phyloP scores from a whole-genome alignment of 35 echinoderm and acorn worm genomes.

The Ophiothrix spiculata region DNA sequence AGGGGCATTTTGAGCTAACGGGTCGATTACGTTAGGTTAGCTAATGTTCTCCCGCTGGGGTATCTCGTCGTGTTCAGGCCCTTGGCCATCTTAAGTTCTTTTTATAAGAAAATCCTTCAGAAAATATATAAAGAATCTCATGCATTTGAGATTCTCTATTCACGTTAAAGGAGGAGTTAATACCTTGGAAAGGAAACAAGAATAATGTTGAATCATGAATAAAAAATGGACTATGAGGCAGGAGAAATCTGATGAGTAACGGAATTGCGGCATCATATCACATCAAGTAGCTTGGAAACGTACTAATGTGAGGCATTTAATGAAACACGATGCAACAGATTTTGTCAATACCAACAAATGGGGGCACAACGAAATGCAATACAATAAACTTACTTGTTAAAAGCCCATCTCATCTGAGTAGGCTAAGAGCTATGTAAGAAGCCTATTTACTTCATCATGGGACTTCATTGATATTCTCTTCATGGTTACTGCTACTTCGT shows the following conservation, averaged over 20 bases:
- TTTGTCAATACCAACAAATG: conserved; percentile 33
- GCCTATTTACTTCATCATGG: background rate
- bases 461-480: conserved; percentile 42
- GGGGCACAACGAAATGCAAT: background rate
- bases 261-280: conserved; percentile 48
- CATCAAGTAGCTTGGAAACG: conserved; percentile 33
- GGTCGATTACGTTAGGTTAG: background rate
- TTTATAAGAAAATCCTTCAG: background rate
- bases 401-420: background rate
- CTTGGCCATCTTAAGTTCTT: conserved; percentile 21
- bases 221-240: conserved; percentile 52
- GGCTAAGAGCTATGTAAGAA: conserved; percentile 17
- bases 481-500: conserved; percentile 33
- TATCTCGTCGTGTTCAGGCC: background rate
- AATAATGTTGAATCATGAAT: conserved; percentile 12
- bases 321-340: conserved; percentile 27
- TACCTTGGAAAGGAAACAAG: conserved; percentile 21
- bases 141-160: conserved; percentile 4
- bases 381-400: conserved; percentile 11
- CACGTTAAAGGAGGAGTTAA: conserved; percentile 11
- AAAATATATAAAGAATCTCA: conserved; percentile 23
- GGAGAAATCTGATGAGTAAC: conserved; percentile 14
- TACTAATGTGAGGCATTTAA: conserved; percentile 44
- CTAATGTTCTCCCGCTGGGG: background rate
- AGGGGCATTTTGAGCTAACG: conserved; percentile 1